Conservation (phyloP, 2,797 vertebrate genomes). For the Nyctibius grandis region DNA sequence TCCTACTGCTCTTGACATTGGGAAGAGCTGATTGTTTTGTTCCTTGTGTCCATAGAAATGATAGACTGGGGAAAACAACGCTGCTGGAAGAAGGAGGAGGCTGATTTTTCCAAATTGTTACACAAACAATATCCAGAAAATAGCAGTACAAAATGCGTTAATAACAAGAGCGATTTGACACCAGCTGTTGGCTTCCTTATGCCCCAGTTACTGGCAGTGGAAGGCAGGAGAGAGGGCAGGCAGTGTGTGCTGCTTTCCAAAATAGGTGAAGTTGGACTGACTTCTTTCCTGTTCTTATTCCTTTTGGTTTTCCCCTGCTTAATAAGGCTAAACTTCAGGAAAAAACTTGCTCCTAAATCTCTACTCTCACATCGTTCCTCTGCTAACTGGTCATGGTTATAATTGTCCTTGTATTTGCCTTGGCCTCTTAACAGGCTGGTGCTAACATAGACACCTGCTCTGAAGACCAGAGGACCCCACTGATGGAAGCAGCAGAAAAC, state of each 20-base stretch:
- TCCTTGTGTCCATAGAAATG: neutral
- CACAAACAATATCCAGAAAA: neutral
- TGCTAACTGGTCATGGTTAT: neutral
- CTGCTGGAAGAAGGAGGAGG: neutral
- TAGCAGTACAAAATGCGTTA: neutral
- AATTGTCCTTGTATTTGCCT: neutral
- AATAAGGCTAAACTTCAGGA: neutral
- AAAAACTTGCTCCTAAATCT: neutral
- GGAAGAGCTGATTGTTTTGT: neutral
- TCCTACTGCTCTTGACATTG: neutral
- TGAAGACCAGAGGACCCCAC: constrained; percentile 88
- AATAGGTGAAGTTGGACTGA: neutral
- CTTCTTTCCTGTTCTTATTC: neutral
- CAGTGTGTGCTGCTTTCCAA: neutral
- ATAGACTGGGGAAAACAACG: neutral
- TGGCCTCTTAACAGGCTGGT: constrained; percentile 80
- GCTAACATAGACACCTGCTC: constrained; percentile 93
- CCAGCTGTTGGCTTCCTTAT: neutral
- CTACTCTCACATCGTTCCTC: neutral
- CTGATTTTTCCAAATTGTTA: neutral
- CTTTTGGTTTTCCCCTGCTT: neutral
- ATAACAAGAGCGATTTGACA: neutral
- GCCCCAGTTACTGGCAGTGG: neutral
- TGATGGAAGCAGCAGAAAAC: constrained; percentile 94
- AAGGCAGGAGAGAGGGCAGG: neutral